Evolutionary conservation across 2,797 vertebrate genomes (phyloP).

Genomic region (Pteronotus mesoamericanus): DNA sequence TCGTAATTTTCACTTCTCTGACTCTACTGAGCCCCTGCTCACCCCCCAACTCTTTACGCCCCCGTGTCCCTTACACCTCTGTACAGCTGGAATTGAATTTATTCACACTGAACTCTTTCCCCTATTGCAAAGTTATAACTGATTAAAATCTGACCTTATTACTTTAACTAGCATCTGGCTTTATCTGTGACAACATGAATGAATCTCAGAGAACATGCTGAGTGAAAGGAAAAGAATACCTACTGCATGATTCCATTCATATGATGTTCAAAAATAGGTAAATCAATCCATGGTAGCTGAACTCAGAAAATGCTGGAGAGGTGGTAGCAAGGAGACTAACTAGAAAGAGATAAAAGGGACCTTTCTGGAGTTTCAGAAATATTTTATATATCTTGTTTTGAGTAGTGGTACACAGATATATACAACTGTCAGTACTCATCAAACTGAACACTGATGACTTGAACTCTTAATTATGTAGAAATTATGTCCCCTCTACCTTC

Average conservation of each 20-base stretch:
- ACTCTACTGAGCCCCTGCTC: background rate
- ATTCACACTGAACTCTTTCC: background rate
- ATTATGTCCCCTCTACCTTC: background rate
- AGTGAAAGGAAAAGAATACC: background rate
- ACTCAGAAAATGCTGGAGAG: background rate
- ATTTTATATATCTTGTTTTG: background rate
- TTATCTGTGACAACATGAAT: background rate
- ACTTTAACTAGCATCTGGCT: background rate
- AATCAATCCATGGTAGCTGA: background rate
- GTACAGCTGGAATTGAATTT: background rate
- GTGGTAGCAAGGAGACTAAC: background rate
- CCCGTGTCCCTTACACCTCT: background rate
- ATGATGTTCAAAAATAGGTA: background rate
- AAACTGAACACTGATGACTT: background rate
- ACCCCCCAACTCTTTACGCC: background rate
- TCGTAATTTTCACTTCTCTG: background rate
- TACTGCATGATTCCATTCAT: background rate
- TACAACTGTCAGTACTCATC: background rate
- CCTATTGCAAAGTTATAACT: background rate
- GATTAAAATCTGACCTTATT: background rate
- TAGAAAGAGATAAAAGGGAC: background rate
- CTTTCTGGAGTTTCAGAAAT: background rate
- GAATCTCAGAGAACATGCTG: background rate
- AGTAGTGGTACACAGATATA: background rate
- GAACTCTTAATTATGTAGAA: background rate